These are phyloP conservation scores for Tenthredo scrophulariae DNA, from an alignment of 2,888 invertebrate genomes.

Conservation along the genomic window DNA sequence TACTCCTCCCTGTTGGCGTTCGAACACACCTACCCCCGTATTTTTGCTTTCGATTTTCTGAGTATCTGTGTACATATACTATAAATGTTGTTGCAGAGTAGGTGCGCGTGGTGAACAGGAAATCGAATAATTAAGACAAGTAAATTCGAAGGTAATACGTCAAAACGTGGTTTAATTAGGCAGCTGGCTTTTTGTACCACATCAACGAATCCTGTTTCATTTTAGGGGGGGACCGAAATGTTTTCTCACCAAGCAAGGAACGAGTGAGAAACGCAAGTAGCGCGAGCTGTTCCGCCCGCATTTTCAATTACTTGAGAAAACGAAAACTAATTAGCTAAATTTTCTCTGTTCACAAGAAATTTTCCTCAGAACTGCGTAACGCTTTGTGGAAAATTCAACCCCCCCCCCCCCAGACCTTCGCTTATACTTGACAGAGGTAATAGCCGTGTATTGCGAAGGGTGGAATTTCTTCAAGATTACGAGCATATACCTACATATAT, in stretches of 20 bases:
- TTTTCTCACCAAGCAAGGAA: neutral
- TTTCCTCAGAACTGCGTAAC: neutral
- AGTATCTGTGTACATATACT: neutral
- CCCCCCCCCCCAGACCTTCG: neutral
- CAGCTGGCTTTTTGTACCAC: neutral
- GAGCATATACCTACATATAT: too few relatives aligned
- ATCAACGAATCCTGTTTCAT: neutral
- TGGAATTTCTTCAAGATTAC: neutral
- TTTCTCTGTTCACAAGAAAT: slow-evolving; percentile 17
- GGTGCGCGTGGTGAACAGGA: neutral
- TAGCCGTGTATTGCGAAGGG: neutral
- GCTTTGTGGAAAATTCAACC: neutral
- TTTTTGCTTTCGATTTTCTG: neutral
- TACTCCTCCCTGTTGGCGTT: neutral
- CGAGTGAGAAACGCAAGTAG: neutral
- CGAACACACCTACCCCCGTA: neutral
- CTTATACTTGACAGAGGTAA: slow-evolving; percentile 11
- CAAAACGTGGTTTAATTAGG: slow-evolving; percentile 8
- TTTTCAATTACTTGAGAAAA: slow-evolving; percentile 29
- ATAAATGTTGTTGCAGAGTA: neutral
- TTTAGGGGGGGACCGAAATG: neutral
- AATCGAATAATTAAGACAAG: neutral
- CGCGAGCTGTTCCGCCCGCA: neutral
- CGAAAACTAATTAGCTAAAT: slow-evolving; percentile 15
- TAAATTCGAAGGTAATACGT: neutral